Base-by-base conservation (phyloP, 2,888 invertebrate genomes). In the Cantharis rufa region DNA sequence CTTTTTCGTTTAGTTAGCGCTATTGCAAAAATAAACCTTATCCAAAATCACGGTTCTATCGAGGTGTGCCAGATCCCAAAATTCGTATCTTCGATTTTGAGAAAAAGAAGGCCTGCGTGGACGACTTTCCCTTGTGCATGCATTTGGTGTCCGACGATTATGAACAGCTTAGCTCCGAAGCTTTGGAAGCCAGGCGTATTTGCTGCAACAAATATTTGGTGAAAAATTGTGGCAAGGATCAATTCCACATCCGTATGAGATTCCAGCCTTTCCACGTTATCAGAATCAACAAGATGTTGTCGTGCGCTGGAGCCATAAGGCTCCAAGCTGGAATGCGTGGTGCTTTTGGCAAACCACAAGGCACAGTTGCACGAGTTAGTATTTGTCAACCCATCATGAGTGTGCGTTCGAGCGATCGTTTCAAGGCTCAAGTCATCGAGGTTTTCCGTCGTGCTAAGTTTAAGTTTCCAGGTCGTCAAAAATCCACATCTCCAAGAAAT, bases 1-100 rank as follows among this genome's bases (percentile, higher is more conserved):
- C 27, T 15, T 28, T 62, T 63, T 64, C 15, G 82, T 82, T 80
- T 89, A 98, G 99, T 91, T 99, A 99, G 90, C 96, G 99, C 82
- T 99, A 99, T 88, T 99, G 99, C 90, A 99, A 99, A 91, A 99
- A 99, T 91, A 99, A 99, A 89, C 99, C 99, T 9, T 99, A 99
- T 88, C 99, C 99, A 3, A 99, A 99, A 89, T 99, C 99, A 64
- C 95, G 99, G 87, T 99, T 99, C 90, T 99, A 99, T 91, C 95
- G 99, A 89, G 99, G 99, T 96, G 99, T 99, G 28, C 99, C 99
- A 79, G 99, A 99, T 89, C 93, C 99, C 0, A 99, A 99, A 91
- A 99, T 99, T 87, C 94, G 99, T 88, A 99, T 99, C 86, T 99
- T 98, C 89, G 99, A 99, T 91, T 93, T 99, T 91, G 99, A 99